A percentile compares a stretch with the other conserved stretches of the same genome.
phyloP scores from a whole-genome alignment of 2,888 invertebrate genomes.

The Lagria hirta region DNA sequence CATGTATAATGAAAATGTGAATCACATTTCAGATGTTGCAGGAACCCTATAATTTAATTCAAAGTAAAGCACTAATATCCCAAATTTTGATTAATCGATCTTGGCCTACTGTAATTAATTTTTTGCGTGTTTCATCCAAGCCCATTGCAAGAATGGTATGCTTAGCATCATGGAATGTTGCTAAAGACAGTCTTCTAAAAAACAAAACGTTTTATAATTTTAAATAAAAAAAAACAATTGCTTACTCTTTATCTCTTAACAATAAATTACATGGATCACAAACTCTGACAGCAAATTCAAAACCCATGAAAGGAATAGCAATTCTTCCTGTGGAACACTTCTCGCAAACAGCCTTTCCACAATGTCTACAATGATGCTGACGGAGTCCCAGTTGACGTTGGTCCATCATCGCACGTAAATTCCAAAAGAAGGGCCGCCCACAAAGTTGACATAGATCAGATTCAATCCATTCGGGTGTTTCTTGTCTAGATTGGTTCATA shows the following conservation, averaged over 20 bases:
- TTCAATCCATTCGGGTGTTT: slow-evolving; percentile 95
- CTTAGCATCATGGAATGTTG: slow-evolving; percentile 93
- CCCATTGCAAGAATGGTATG: slow-evolving; percentile 87
- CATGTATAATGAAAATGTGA: slow-evolving; percentile 43
- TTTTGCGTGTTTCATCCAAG: slow-evolving; percentile 84
- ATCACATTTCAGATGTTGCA: slow-evolving; percentile 49
- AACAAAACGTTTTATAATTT: neutral
- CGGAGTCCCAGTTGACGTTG: slow-evolving; percentile 89
- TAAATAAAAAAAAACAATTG: slow-evolving; percentile 37
- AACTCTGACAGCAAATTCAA: slow-evolving; percentile 95
- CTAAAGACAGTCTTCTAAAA: slow-evolving; percentile 82
- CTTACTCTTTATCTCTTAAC: slow-evolving; percentile 84
- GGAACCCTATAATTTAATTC: slow-evolving; percentile 31
- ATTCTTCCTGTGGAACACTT: slow-evolving; percentile 86
- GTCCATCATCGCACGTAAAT: slow-evolving; percentile 97
- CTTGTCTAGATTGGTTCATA: slow-evolving; percentile 83
- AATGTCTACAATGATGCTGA: slow-evolving; percentile 89
- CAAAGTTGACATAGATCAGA: slow-evolving; percentile 94
- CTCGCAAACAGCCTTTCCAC: slow-evolving; percentile 95
- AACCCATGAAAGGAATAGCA: slow-evolving; percentile 94
- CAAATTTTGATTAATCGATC: slow-evolving; percentile 94
- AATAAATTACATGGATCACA: slow-evolving; percentile 88
- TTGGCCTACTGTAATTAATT: slow-evolving; percentile 89
- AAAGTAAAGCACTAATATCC: slow-evolving; percentile 71
- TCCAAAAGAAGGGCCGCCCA: slow-evolving; percentile 97